phyloP scores from a whole-genome alignment of 1,140 invertebrate species.

The Whitmania pigra region DNA sequence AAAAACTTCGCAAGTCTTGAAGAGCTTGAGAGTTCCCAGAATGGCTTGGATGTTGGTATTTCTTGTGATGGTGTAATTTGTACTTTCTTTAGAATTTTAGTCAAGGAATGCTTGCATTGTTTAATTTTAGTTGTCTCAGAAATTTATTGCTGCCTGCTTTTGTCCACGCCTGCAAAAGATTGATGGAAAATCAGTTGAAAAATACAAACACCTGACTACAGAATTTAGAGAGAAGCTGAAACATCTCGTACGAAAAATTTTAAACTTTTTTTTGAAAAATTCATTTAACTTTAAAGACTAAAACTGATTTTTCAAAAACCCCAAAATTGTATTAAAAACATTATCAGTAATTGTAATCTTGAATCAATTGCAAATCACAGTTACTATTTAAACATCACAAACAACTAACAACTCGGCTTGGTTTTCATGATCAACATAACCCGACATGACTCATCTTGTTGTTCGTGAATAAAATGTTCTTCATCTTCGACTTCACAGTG shows the following conservation, averaged over 20 bases:
- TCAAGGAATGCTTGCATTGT: background rate
- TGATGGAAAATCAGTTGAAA: background rate
- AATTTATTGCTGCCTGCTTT: slow-evolving; percentile 26
- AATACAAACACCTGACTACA: background rate
- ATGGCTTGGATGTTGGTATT: slow-evolving; percentile 35
- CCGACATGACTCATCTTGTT: no score
- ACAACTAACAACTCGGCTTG: background rate
- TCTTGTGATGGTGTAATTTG: background rate
- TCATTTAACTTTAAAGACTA: background rate
- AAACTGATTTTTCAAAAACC: no score
- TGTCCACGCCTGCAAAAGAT: slow-evolving; percentile 19
- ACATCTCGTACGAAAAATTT: slow-evolving; percentile 1
- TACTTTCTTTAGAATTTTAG: no score
- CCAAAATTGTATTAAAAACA: background rate
- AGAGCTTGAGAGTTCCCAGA: slow-evolving; percentile 58
- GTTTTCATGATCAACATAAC: background rate
- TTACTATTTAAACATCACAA: background rate
- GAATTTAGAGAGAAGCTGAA: background rate
- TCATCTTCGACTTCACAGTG: no score
- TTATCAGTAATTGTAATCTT: background rate
- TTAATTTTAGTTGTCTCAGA: slow-evolving; percentile 6
- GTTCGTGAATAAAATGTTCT: no score
- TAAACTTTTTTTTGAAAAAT: no score
- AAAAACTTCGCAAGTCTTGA: slow-evolving; percentile 33
- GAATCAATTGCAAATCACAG: background rate